Evolutionary conservation across 2,888 invertebrate species (phyloP).

Genomic region (Agrochola macilenta): DNA sequence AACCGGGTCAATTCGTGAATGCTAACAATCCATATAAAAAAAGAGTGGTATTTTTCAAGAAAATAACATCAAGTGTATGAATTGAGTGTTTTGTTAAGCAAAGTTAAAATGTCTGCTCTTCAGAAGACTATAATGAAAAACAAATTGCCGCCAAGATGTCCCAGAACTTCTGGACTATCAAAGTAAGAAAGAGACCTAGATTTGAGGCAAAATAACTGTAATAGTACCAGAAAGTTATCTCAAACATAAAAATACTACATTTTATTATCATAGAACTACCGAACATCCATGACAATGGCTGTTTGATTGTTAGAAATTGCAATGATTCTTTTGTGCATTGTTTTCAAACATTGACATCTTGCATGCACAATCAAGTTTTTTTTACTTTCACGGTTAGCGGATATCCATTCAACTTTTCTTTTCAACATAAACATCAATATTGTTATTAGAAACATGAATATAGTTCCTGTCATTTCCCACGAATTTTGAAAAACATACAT

Average conservation of each 20-base stretch:
- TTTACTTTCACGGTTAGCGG: conserved; percentile 1
- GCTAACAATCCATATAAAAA: conserved; percentile 13
- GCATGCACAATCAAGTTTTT: conserved; percentile 22
- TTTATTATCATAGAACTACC: background rate
- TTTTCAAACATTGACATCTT: conserved; percentile 45
- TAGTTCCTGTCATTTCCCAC: background rate
- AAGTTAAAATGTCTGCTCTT: conserved; percentile 91
- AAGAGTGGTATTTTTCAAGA: conserved; percentile 10
- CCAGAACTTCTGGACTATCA: conserved; percentile 80
- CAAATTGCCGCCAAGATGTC: conserved; percentile 92
- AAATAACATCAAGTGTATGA: conserved; percentile 12
- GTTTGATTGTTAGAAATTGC: background rate
- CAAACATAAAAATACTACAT: background rate
- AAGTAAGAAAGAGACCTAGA: conserved; percentile 73
- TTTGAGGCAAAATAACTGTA: conserved; percentile 17
- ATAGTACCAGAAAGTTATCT: background rate
- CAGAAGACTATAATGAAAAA: conserved; percentile 93
- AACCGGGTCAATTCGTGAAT: conserved; percentile 55
- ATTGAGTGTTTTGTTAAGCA: conserved; percentile 4
- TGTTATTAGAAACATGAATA: background rate
- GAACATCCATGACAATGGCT: background rate
- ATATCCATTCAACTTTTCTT: conserved; percentile 6
- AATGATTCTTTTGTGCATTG: conserved; percentile 9
- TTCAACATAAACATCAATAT: background rate
- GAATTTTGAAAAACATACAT: background rate